Percentiles rank a stretch among this genome's conserved stretches.
Conservation (phyloP, 1,140 invertebrate species). For the Luehdorfia chinensis region DNA sequence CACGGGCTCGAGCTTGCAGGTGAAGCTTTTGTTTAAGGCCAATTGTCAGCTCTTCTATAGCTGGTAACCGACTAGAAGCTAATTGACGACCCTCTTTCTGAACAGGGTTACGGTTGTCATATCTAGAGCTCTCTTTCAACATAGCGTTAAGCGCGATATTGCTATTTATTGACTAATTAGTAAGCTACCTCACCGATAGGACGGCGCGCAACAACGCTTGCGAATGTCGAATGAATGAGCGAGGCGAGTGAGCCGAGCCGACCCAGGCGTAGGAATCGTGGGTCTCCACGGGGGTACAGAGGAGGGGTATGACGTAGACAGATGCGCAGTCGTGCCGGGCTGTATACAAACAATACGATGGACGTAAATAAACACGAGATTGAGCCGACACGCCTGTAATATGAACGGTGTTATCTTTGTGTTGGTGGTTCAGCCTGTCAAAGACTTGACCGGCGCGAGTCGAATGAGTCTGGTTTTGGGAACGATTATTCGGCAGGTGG, state of each 20-base stretch:
- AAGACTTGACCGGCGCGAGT: conserved; percentile 32
- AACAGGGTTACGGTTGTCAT: conserved; percentile 45
- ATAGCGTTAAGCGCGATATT: conserved; percentile 52
- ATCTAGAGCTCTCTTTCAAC: conserved; percentile 68
- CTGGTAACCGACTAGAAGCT: conserved; percentile 57
- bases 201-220: conserved; percentile 59
- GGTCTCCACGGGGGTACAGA: conserved; percentile 48
- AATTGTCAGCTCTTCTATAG: conserved; percentile 67
- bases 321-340: conserved; percentile 73
- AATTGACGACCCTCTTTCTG: conserved; percentile 54
- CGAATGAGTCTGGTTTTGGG: conserved; percentile 29
- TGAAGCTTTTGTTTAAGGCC: conserved; percentile 74
- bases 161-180: conserved; percentile 40
- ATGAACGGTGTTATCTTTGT: conserved; percentile 64
- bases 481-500: conserved; percentile 22
- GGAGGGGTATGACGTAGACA: conserved; percentile 63
- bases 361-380: conserved; percentile 75
- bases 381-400: conserved; percentile 50
- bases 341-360: conserved; percentile 76
- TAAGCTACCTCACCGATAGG: conserved; percentile 35
- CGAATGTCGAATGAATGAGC: conserved; percentile 74
- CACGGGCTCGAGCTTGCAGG: conserved; percentile 69
- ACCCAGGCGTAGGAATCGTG: conserved; percentile 60
- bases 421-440: conserved; percentile 50
- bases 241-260: conserved; percentile 66